These are phyloP conservation scores for Amblyornis subalaris DNA, from an alignment of 2,113 vertebrate genomes.

Conservation along the genomic window DNA sequence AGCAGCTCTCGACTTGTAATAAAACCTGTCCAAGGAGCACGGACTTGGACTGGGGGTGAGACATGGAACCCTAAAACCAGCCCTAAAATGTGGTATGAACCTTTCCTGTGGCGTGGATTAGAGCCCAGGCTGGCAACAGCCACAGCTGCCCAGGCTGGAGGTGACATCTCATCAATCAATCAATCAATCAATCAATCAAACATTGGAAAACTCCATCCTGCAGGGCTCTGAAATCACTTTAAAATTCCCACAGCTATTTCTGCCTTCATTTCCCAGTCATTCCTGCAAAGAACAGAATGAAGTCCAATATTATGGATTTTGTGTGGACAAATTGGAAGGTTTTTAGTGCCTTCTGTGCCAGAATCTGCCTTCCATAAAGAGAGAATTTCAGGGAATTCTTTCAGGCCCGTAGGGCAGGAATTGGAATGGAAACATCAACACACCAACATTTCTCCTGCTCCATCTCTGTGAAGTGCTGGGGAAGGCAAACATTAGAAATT, in stretches of 20 bases:
- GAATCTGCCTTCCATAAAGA: neutral
- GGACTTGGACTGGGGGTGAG: neutral
- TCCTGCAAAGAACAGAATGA: neutral
- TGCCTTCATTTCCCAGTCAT: neutral
- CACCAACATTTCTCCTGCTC: neutral
- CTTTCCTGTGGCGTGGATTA: neutral
- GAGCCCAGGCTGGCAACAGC: neutral
- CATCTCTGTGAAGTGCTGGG: neutral
- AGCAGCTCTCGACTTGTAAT: neutral
- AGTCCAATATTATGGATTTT: neutral
- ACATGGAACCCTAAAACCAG: fast-evolving
- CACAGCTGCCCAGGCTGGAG: neutral
- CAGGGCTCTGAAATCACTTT: neutral
- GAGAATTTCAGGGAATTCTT: neutral
- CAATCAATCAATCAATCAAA: too few species aligned
- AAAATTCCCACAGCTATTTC: neutral
- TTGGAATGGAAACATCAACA: neutral
- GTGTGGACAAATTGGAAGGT: neutral
- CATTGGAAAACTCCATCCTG: neutral
- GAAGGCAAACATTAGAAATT: neutral
- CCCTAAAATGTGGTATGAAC: neutral
- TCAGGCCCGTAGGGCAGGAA: neutral
- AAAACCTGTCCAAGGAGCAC: neutral
- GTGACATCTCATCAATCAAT: neutral
- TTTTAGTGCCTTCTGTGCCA: neutral